phyloP scores from a whole-genome alignment of 2,113 vertebrate genomes.

The Spheniscus mendiculus region DNA sequence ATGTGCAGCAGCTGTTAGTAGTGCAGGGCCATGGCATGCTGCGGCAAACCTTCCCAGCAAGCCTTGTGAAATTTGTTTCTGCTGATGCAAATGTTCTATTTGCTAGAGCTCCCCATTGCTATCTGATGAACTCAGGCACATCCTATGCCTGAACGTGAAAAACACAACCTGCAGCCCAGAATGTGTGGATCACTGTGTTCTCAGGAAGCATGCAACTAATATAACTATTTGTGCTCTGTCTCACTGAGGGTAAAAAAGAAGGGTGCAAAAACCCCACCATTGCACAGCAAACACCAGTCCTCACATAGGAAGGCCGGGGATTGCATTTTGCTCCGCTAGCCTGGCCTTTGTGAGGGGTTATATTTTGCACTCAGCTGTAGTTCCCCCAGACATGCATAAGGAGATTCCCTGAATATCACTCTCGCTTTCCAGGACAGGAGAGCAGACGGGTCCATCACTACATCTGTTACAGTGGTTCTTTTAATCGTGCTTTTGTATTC shows the following conservation, averaged over 20 bases:
- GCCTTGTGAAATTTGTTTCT: background rate
- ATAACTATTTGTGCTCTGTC: background rate
- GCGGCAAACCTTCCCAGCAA: background rate
- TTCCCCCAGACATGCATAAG: background rate
- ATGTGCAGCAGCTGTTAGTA: background rate
- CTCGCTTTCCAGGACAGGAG: background rate
- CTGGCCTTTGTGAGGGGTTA: background rate
- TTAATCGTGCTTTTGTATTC: background rate
- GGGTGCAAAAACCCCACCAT: background rate
- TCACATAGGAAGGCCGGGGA: conserved; percentile 23
- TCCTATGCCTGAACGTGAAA: conserved; percentile 1
- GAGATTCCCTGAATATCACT: background rate
- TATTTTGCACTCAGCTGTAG: background rate
- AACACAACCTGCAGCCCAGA: conserved; percentile 45
- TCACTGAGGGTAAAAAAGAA: background rate
- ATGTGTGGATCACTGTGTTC: conserved; percentile 50
- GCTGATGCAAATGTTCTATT: conserved; percentile 26
- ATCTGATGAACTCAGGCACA: conserved; percentile 62
- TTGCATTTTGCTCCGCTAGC: background rate
- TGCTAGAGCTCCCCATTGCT: conserved; percentile 1
- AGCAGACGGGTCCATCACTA: background rate
- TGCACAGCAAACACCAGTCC: background rate
- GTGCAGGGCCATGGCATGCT: background rate
- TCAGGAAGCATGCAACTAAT: conserved; percentile 65
- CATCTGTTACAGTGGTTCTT: background rate